Conservation (phyloP, 2,797 vertebrate species). For the Diglossa cyanea region DNA sequence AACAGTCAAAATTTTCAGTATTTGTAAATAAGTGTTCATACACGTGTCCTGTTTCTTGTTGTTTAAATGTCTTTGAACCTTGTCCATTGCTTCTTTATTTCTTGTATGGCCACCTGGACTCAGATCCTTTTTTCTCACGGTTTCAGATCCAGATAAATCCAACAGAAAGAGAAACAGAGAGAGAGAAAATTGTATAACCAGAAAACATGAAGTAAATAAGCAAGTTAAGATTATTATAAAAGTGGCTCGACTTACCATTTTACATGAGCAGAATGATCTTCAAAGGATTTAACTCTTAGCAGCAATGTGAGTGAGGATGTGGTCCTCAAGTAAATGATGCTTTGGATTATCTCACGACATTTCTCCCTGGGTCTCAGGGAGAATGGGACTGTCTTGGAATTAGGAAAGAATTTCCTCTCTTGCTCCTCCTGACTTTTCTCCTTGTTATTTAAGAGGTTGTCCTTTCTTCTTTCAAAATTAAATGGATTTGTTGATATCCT, state of each 20-base stretch:
- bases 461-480: neutral
- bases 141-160: neutral
- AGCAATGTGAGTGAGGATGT: neutral
- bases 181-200: neutral
- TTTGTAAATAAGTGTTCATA: neutral
- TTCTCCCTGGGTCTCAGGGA: neutral
- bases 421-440: neutral
- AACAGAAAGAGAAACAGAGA: neutral
- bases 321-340: neutral
- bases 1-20: neutral
- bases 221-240: neutral
- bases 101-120: neutral
- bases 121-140: neutral
- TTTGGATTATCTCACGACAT: neutral
- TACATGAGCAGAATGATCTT: neutral
- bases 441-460: neutral
- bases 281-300: neutral
- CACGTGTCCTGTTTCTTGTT: neutral
- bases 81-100: neutral
- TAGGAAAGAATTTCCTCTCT: neutral
- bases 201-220: neutral
- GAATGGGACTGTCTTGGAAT: neutral
- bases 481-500: neutral
- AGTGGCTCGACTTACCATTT: constrained; percentile 19
- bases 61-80: neutral